phyloP scores from a whole-genome alignment of 2,888 invertebrate species.

The Apamea crenata region DNA sequence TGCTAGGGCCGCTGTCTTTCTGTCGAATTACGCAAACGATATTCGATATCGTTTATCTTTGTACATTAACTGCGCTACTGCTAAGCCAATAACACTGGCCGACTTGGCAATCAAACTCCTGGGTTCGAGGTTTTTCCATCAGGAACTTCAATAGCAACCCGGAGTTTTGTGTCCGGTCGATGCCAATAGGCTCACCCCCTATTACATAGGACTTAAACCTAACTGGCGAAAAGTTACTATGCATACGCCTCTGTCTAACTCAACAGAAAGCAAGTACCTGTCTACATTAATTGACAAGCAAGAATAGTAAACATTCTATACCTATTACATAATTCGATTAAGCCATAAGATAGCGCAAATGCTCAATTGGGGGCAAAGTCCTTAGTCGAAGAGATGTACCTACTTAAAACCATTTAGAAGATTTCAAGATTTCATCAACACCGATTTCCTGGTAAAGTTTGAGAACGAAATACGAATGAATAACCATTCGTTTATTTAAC shows the following conservation, averaged over 20 bases:
- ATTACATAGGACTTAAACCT: background rate
- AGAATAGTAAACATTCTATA: constrained; percentile 3
- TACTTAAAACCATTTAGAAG: constrained; percentile 1
- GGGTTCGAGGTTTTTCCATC: background rate
- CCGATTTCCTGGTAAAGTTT: constrained; percentile 18
- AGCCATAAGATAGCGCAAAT: constrained; percentile 4
- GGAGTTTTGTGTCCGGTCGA: background rate
- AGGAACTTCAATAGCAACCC: background rate
- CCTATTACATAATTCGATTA: background rate
- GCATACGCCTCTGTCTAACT: too few relatives aligned
- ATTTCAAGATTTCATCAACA: too few relatives aligned
- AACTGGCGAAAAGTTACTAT: background rate
- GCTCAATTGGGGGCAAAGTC: constrained; percentile 27
- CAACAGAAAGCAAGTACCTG: background rate
- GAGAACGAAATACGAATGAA: constrained; percentile 1
- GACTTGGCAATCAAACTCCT: background rate
- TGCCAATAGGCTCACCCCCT: too few relatives aligned
- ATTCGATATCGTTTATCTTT: constrained; percentile 43
- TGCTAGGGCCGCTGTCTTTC: constrained; percentile 2
- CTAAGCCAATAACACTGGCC: background rate
- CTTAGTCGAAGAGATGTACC: constrained; percentile 25
- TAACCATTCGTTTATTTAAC: constrained; percentile 16
- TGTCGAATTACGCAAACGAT: constrained; percentile 43
- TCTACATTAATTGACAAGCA: background rate
- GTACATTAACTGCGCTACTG: constrained; percentile 27